These are phyloP conservation scores for Pelagia noctiluca DNA, from an alignment of 30 jellyfish, hydroid and myxozoan species.

Conservation along the genomic window DNA sequence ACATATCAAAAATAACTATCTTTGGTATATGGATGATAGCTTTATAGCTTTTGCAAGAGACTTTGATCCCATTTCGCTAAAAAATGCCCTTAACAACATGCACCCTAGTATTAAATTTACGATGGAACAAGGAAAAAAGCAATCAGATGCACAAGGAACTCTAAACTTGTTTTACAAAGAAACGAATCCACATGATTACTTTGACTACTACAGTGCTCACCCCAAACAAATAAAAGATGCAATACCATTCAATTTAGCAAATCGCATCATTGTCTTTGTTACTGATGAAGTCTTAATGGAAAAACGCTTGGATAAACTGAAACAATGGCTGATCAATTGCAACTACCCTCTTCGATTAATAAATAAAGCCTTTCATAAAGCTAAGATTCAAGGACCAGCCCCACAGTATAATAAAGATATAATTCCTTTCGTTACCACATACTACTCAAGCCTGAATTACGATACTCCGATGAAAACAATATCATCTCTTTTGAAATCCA, in stretches of 20 bases:
- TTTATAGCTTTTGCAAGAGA: slow-evolving; percentile 6
- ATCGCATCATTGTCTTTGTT: slow-evolving; percentile 15
- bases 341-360: slow-evolving; percentile 31
- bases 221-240: slow-evolving; percentile 19
- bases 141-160: background rate
- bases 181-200: slow-evolving; percentile 45
- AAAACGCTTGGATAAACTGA: background rate
- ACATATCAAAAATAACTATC: background rate
- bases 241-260: slow-evolving; percentile 32
- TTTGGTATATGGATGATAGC: slow-evolving; percentile 44
- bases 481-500: background rate
- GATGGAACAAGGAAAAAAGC: slow-evolving; percentile 10
- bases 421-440: background rate
- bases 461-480: background rate
- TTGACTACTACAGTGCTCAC: slow-evolving; percentile 38
- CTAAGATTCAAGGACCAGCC: slow-evolving; percentile 69
- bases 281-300: slow-evolving; percentile 4
- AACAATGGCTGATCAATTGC: slow-evolving; percentile 30
- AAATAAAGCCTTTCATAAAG: slow-evolving; percentile 25
- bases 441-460: background rate
- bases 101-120: slow-evolving; percentile 35
- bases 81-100: slow-evolving; percentile 20
- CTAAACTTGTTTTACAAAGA: slow-evolving; percentile 34
- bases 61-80: background rate
- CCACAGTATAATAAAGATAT: slow-evolving; percentile 3